phyloP scores from a whole-genome alignment of 2,113 vertebrate species.

The Ovis aries region DNA sequence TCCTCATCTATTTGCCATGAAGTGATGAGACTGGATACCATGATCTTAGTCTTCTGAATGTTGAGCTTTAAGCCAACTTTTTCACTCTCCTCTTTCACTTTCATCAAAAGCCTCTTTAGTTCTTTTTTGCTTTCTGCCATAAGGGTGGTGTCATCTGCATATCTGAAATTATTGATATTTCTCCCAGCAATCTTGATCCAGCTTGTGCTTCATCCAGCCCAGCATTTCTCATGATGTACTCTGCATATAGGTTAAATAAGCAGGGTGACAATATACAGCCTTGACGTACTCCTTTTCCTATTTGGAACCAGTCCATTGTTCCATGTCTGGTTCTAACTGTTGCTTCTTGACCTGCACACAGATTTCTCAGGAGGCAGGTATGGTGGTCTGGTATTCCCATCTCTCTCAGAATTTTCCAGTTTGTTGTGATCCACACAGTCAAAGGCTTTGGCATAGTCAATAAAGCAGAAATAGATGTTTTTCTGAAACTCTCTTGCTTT shows the following conservation, averaged over 20 bases:
- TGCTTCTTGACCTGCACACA: neutral
- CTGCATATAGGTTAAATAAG: neutral
- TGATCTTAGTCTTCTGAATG: neutral
- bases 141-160: neutral
- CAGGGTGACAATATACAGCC: neutral
- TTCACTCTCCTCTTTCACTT: neutral
- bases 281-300: neutral
- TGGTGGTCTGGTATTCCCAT: neutral
- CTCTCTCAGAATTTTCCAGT: neutral
- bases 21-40: neutral
- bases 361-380: neutral
- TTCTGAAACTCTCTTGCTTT: neutral
- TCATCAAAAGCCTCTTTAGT: neutral
- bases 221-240: neutral
- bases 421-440: neutral
- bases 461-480: neutral
- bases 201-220: neutral
- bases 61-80: neutral
- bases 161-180: neutral
- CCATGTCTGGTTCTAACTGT: neutral
- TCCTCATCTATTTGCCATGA: neutral
- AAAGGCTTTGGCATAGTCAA: neutral
- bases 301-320: neutral
- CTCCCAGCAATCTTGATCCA: neutral
- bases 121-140: neutral